phyloP scores from a whole-genome alignment of 2,888 invertebrate species.

The Camptogramma bilineatum region DNA sequence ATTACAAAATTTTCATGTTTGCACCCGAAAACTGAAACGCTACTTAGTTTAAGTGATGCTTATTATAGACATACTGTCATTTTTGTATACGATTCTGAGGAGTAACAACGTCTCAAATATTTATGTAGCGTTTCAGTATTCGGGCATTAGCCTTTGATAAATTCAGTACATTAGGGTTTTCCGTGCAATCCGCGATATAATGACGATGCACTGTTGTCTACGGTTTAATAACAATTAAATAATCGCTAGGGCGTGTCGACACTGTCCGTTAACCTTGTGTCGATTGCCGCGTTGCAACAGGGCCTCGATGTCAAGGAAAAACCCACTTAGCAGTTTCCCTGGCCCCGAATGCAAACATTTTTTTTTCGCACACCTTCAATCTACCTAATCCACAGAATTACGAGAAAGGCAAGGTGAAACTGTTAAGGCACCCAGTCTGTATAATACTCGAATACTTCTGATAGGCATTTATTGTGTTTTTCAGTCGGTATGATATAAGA shows the following conservation, averaged over 20 bases:
- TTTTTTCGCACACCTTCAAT: constrained; percentile 56
- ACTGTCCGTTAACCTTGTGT: constrained; percentile 74
- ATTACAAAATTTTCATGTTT: neutral
- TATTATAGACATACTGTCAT: no score
- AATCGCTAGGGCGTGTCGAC: constrained; percentile 82
- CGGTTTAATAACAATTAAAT: constrained; percentile 82
- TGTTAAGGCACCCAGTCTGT: constrained; percentile 28
- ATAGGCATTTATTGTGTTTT: constrained; percentile 34
- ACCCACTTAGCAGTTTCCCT: constrained; percentile 82
- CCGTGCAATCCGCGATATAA: constrained; percentile 55
- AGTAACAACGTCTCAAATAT: no score
- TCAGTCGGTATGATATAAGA: constrained; percentile 59
- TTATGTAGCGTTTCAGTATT: no score
- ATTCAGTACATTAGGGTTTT: constrained; percentile 51
- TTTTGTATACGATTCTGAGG: no score
- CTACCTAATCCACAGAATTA: constrained; percentile 41
- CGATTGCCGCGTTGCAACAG: constrained; percentile 82
- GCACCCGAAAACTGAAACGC: no score
- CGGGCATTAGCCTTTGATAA: constrained; percentile 31
- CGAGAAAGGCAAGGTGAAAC: constrained; percentile 35
- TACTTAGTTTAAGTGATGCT: no score
- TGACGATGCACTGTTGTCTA: constrained; percentile 66
- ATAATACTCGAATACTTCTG: neutral
- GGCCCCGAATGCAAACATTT: constrained; percentile 69
- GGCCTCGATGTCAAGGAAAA: constrained; percentile 83